Percentiles rank a stretch among this genome's conserved stretches.
Evolutionary conservation across 2,113 vertebrate species (phyloP).

Genomic region (Solea solea): DNA sequence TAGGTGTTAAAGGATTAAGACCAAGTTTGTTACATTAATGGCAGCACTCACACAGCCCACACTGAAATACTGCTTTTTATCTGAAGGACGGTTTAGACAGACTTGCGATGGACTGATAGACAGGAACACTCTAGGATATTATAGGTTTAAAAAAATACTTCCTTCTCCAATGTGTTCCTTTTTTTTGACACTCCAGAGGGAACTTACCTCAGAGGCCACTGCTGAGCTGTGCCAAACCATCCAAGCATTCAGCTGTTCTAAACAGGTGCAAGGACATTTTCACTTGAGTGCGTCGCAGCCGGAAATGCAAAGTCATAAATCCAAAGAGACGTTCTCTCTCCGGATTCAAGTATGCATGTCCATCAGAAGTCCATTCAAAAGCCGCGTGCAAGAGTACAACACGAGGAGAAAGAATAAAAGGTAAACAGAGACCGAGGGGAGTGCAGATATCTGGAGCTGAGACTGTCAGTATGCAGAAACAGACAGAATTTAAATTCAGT

Average conservation of each 20-base stretch:
- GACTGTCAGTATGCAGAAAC: not conserved
- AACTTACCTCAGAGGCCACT: slow-evolving; percentile 6
- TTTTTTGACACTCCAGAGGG: no score
- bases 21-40: no score
- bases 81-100: no score
- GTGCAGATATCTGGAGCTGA: not conserved
- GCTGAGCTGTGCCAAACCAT: not conserved
- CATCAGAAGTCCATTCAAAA: slow-evolving; percentile 24
- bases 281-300: slow-evolving; percentile 31
- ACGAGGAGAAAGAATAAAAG: no score
- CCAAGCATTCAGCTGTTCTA: slow-evolving; percentile 46
- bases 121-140: no score
- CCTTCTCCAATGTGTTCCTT: no score
- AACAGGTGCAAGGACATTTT: slow-evolving; percentile 34
- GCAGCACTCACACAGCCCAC: no score
- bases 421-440: not conserved
- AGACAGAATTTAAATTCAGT: not conserved
- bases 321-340: slow-evolving; percentile 31
- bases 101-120: no score
- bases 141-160: no score
- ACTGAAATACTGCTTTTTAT: no score
- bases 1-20: no score
- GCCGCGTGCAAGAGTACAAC: not conserved
- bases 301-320: slow-evolving; percentile 45
- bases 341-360: slow-evolving; percentile 17